phyloP scores from a whole-genome alignment of 2,888 invertebrate genomes.

The Chrysolina americana region DNA sequence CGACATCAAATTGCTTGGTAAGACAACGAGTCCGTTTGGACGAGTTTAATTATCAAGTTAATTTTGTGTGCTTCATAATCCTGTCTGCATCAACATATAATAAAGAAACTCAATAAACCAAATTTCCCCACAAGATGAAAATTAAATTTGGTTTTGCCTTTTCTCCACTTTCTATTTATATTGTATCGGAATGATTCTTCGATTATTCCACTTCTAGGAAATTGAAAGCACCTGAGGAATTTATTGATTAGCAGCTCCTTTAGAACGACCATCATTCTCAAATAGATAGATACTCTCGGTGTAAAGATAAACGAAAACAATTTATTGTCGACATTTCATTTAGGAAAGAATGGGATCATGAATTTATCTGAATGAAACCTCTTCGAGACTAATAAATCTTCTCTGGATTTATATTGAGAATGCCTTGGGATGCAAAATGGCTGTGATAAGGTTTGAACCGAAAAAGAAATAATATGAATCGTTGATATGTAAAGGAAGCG shows the following conservation, averaged over 20 bases:
- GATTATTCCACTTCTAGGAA: constrained; percentile 38
- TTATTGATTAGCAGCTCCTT: constrained; percentile 47
- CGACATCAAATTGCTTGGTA: too few relatives aligned
- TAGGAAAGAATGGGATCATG: constrained; percentile 19
- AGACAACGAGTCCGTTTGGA: too few relatives aligned
- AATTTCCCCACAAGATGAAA: too few relatives aligned
- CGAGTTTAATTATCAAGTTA: too few relatives aligned
- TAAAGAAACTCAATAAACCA: too few relatives aligned
- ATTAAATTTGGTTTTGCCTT: constrained; percentile 39
- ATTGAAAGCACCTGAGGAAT: constrained; percentile 50
- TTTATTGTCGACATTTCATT: constrained; percentile 41
- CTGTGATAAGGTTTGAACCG: too few relatives aligned
- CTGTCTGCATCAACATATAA: too few relatives aligned
- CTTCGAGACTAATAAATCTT: constrained; percentile 14
- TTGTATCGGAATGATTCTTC: constrained; percentile 34
- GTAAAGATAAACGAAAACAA: constrained; percentile 44
- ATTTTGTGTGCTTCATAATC: too few relatives aligned
- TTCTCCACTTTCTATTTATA: constrained; percentile 31
- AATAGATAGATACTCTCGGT: constrained; percentile 32
- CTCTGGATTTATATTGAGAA: not conserved
- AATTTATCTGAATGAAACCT: constrained; percentile 22
- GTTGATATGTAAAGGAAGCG: too few relatives aligned
- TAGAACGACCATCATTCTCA: constrained; percentile 43
- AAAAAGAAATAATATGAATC: too few relatives aligned
- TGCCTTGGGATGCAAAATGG: not conserved